Percentiles rank a stretch among this genome's conserved stretches.
Conservation (phyloP, 2,113 vertebrate genomes). For the Canis aureus region DNA sequence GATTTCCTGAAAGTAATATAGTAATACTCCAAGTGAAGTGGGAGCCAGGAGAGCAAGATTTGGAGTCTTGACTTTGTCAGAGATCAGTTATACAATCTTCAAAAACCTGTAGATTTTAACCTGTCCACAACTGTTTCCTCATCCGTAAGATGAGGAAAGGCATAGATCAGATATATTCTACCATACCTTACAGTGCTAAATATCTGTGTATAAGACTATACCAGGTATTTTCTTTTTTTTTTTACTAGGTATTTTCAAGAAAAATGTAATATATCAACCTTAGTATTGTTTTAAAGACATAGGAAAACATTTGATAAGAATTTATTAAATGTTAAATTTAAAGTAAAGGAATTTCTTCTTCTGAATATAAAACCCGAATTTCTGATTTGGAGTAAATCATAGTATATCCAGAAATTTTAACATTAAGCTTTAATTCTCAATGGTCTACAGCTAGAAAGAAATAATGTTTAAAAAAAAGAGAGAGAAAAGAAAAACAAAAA, state of each 20-base stretch:
- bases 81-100: neutral
- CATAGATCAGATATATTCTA: neutral
- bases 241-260: neutral
- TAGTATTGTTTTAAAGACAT: neutral
- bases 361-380: neutral
- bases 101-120: neutral
- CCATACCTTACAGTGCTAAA: neutral
- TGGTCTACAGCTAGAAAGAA: neutral
- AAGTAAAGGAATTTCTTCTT: conserved; percentile 34
- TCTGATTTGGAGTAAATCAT: neutral
- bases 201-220: neutral
- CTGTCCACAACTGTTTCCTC: neutral
- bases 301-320: neutral
- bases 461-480: neutral
- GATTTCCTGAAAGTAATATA: neutral
- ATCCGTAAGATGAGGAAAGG: neutral
- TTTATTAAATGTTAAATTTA: neutral
- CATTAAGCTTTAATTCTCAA: neutral
- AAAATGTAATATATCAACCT: neutral
- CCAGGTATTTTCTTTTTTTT: neutral
- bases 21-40: neutral
- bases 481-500: neutral
- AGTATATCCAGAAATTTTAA: neutral
- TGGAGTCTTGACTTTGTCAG: neutral
- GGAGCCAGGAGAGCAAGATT: neutral